A percentile compares a stretch with the other conserved stretches of the same genome.
phyloP scores from a whole-genome alignment of 2,113 vertebrate genomes.

The Bos indicus region DNA sequence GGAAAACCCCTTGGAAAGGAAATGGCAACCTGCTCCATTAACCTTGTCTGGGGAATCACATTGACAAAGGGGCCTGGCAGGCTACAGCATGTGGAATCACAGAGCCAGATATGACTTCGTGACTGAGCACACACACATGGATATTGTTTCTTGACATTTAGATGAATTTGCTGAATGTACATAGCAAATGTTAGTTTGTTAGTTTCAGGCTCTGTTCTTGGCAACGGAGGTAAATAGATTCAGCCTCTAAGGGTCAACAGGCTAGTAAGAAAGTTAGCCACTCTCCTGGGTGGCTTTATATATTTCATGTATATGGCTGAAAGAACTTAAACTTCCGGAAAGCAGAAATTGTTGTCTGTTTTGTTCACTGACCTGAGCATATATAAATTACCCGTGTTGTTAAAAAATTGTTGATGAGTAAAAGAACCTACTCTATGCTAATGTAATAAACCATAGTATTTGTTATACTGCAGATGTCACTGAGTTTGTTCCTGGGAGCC shows the following conservation, averaged over 20 bases:
- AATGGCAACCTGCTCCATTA: background rate
- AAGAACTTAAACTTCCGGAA: background rate
- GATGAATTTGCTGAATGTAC: background rate
- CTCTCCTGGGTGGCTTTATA: background rate
- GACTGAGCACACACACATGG: background rate
- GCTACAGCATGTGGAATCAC: background rate
- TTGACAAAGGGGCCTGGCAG: background rate
- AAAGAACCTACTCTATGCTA: background rate
- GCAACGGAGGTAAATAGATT: background rate
- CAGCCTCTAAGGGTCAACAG: background rate
- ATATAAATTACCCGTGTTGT: background rate
- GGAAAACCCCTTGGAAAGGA: background rate
- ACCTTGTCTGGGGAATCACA: background rate
- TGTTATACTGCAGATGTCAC: background rate
- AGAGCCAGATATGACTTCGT: background rate
- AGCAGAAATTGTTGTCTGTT: background rate
- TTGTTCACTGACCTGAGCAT: background rate
- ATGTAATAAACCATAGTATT: background rate
- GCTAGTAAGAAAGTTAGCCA: background rate
- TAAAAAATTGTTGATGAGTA: background rate
- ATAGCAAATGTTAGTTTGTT: background rate
- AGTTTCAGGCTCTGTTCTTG: background rate
- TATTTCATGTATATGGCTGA: background rate
- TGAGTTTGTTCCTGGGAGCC: background rate
- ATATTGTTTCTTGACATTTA: background rate